These are phyloP conservation scores for Dryas iulia DNA, from an alignment of 1,140 invertebrate species.

Conservation along the genomic window DNA sequence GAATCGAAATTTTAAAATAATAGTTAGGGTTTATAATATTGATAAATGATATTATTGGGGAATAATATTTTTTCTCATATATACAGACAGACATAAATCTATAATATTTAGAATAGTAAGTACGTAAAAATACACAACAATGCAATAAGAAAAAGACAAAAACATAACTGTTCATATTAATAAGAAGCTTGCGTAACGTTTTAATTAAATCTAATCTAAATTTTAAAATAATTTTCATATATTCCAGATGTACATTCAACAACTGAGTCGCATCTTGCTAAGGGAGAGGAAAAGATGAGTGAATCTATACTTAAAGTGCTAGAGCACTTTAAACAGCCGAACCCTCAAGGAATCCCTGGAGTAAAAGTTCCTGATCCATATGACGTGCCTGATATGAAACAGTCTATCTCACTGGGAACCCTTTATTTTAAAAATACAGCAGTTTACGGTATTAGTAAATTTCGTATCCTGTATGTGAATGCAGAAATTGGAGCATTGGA, in stretches of 20 bases:
- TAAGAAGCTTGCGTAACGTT: too few relatives aligned
- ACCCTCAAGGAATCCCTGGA: constrained; percentile 87
- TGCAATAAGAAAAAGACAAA: too few relatives aligned
- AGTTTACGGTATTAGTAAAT: constrained; percentile 88
- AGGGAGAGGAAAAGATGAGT: constrained; percentile 84
- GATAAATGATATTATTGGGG: too few relatives aligned
- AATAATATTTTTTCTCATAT: too few relatives aligned
- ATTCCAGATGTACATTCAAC: constrained; percentile 42
- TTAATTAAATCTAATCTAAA: too few relatives aligned
- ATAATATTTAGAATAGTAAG: too few relatives aligned
- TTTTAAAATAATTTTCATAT: background rate
- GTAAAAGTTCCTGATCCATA: constrained; percentile 89
- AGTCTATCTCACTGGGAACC: constrained; percentile 84
- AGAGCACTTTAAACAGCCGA: constrained; percentile 90
- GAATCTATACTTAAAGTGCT: constrained; percentile 86
- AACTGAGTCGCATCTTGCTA: constrained; percentile 41
- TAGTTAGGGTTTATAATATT: too few relatives aligned
- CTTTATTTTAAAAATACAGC: constrained; percentile 86
- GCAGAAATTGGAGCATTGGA: constrained; percentile 65
- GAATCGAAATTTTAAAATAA: too few relatives aligned
- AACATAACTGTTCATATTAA: too few relatives aligned
- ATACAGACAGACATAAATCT: too few relatives aligned
- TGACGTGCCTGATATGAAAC: constrained; percentile 88
- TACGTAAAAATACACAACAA: too few relatives aligned
- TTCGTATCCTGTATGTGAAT: constrained; percentile 82